A percentile compares a stretch with the other conserved stretches of the same genome.
phyloP scores from a whole-genome alignment of 2,797 vertebrate genomes.

The Pseudotriccus pelzelni region DNA sequence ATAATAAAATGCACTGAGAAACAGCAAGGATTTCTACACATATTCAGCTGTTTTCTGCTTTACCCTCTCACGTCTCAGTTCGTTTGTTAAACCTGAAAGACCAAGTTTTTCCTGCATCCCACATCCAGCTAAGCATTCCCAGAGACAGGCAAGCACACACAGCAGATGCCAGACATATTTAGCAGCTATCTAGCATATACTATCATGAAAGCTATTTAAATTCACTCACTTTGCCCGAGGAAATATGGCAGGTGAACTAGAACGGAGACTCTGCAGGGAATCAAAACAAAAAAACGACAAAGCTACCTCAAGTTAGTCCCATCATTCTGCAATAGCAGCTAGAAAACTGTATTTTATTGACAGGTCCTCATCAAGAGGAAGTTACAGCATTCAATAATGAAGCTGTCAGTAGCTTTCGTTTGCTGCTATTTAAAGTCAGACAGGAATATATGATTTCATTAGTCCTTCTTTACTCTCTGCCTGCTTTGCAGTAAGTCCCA shows the following conservation, averaged over 20 bases:
- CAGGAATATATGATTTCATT: not conserved
- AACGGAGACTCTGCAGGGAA: not conserved
- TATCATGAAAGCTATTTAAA: not conserved
- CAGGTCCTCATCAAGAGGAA: not conserved
- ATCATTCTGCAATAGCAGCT: not conserved
- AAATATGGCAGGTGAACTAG: not conserved
- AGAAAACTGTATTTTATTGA: not conserved
- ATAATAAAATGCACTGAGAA: not conserved
- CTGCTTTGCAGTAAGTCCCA: not conserved
- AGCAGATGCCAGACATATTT: not conserved
- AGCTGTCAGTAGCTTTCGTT: not conserved
- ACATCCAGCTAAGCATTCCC: not conserved
- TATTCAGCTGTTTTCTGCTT: not conserved
- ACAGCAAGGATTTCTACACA: not conserved
- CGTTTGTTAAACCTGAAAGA: not conserved
- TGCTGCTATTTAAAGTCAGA: not conserved
- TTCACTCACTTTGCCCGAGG: not conserved
- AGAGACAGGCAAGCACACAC: not conserved
- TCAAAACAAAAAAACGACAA: not conserved
- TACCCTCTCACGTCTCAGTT: not conserved
- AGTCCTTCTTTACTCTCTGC: not conserved
- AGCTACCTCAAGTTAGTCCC: not conserved
- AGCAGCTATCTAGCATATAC: not conserved
- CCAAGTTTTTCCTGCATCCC: not conserved
- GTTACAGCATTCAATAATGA: not conserved